Percentiles rank a stretch among this genome's conserved stretches.
Conservation (phyloP, 2,113 vertebrate species). For the Pteropus alecto region DNA sequence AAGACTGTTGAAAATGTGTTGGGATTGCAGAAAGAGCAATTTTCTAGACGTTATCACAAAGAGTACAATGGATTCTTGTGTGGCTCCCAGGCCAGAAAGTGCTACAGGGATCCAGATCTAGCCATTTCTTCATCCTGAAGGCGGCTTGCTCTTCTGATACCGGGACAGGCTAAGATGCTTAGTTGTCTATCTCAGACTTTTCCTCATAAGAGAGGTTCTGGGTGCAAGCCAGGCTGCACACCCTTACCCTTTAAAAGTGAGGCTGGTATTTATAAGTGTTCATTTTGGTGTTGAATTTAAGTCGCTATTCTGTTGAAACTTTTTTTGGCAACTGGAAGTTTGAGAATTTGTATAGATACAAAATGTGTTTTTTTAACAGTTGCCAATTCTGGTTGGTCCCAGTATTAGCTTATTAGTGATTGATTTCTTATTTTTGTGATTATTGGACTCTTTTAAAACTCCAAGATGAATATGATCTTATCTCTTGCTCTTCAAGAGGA, state of each 20-base stretch:
- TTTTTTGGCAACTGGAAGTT: slow-evolving; percentile 33
- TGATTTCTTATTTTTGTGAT: slow-evolving; percentile 38
- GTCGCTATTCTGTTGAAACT: neutral
- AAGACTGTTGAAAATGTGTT: neutral
- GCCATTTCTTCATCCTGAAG: neutral
- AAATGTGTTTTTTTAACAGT: neutral
- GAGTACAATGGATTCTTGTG: neutral
- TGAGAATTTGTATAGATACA: slow-evolving; percentile 4
- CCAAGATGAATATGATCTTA: slow-evolving; percentile 31
- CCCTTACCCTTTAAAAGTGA: neutral
- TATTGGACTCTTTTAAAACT: neutral
- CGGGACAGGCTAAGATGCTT: neutral
- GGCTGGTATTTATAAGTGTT: neutral
- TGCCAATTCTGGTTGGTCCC: slow-evolving; percentile 27
- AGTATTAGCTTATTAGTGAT: slow-evolving; percentile 45
- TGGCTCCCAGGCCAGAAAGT: neutral
- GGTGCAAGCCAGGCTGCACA: neutral
- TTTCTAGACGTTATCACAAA: neutral
- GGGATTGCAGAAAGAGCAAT: neutral
- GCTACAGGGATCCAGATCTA: neutral
- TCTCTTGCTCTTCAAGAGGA: slow-evolving; percentile 8
- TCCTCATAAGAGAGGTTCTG: neutral
- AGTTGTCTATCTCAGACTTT: neutral
- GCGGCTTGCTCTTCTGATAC: neutral
- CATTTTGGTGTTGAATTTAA: slow-evolving; percentile 20